Conservation (phyloP, 2,797 vertebrate genomes). For the Pseudomugil tenellus region DNA sequence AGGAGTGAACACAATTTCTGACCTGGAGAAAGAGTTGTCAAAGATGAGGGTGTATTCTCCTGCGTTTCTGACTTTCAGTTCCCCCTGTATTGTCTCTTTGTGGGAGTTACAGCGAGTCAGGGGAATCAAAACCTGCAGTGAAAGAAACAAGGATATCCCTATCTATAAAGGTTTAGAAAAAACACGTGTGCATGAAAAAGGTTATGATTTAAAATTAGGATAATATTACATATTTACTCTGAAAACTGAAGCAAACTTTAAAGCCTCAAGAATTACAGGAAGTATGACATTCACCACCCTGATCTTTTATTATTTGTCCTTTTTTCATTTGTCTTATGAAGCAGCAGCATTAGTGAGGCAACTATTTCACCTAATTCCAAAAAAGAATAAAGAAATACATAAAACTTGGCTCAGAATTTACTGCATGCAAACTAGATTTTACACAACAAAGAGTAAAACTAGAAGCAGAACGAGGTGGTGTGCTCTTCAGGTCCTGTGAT, state of each 20-base stretch:
- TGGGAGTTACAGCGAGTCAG: slow-evolving; percentile 94
- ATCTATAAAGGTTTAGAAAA: no score
- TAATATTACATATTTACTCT: not conserved
- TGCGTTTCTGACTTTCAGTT: slow-evolving; percentile 88
- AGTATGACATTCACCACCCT: not conserved
- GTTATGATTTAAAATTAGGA: not conserved
- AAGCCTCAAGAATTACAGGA: not conserved
- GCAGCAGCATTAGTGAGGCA: not conserved
- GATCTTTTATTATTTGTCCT: not conserved
- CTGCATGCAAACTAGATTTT: no score
- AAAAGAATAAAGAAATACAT: no score
- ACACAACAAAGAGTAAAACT: no score
- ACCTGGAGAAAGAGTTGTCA: slow-evolving; percentile 99
- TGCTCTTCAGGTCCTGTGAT: not conserved
- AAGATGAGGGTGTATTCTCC: slow-evolving; percentile 94
- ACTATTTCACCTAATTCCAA: no score
- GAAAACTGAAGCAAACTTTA: not conserved
- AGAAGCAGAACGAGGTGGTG: not conserved
- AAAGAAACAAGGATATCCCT: not conserved
- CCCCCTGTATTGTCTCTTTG: slow-evolving; percentile 91
- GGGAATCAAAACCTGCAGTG: slow-evolving; percentile 92
- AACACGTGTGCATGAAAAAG: no score
- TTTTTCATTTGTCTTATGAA: not conserved
- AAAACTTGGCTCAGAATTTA: no score
- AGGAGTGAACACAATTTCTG: slow-evolving; percentile 27